These are phyloP conservation scores for Cotesia congregata DNA, from an alignment of 2,888 invertebrate species.

Conservation along the genomic window DNA sequence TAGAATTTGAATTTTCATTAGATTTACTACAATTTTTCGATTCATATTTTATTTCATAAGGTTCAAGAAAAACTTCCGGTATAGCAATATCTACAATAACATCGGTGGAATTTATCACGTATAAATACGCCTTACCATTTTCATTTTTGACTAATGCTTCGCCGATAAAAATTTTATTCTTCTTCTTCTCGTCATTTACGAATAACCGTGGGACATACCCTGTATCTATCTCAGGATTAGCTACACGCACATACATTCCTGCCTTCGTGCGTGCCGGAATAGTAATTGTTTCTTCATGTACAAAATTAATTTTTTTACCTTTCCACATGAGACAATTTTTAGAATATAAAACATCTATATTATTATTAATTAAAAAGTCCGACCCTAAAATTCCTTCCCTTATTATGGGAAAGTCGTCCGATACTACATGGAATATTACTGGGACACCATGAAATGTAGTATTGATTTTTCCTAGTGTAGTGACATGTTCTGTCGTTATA, in stretches of 20 bases:
- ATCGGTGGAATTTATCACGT: no score
- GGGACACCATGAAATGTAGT: neutral
- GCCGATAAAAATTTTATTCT: conserved; percentile 27
- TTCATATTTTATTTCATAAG: no score
- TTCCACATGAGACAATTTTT: neutral
- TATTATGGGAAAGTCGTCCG: conserved; percentile 38
- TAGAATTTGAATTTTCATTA: no score
- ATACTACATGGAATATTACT: conserved; percentile 35
- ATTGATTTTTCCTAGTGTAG: conserved; percentile 23
- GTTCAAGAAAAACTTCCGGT: no score
- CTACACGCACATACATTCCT: conserved; percentile 33
- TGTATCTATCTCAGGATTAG: conserved; percentile 30
- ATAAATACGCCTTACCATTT: conserved; percentile 8
- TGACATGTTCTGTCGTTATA: conserved; percentile 30
- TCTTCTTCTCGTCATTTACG: neutral
- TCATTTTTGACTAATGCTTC: conserved; percentile 39
- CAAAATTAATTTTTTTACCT: conserved; percentile 27
- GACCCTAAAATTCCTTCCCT: conserved; percentile 40
- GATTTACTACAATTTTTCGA: no score
- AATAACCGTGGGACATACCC: conserved; percentile 40
- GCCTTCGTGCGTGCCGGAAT: conserved; percentile 34
- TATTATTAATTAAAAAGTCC: conserved; percentile 27
- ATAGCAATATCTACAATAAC: no score
- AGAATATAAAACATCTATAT: conserved; percentile 34
- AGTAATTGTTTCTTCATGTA: conserved; percentile 32